These are phyloP conservation scores for Euphonia xanthogaster DNA, from an alignment of 2,797 vertebrate species.

Conservation along the genomic window DNA sequence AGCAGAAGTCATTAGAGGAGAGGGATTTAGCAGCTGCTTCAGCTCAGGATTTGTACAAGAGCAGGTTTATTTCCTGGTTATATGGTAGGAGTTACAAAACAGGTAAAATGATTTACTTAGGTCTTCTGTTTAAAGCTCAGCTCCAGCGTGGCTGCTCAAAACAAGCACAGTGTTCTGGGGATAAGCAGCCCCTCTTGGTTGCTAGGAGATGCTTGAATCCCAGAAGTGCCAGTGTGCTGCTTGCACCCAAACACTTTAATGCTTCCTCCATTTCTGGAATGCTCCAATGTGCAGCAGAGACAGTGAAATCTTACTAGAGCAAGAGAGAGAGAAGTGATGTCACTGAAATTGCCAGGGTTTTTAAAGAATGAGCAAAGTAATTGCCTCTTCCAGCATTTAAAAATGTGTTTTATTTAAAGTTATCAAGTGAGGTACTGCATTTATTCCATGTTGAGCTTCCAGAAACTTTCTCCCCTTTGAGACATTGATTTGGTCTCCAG, in stretches of 20 bases:
- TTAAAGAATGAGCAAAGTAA: not conserved
- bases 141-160: not conserved
- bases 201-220: not conserved
- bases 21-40: conserved; percentile 46
- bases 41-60: not conserved
- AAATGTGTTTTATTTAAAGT: not conserved
- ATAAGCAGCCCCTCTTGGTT: not conserved
- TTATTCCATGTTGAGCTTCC: not conserved
- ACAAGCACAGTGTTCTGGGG: not conserved
- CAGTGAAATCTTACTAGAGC: not conserved
- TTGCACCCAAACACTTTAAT: not conserved
- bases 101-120: not conserved
- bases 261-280: not conserved
- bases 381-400: not conserved
- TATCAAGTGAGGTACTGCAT: not conserved
- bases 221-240: not conserved
- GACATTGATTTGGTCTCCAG: not conserved
- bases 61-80: not conserved
- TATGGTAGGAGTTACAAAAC: not conserved
- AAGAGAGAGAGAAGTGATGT: not conserved
- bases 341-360: not conserved
- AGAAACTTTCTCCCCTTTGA: not conserved
- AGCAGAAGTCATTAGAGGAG: conserved; percentile 40
- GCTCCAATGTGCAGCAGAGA: not conserved
- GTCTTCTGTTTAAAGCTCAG: not conserved